A percentile compares a stretch with the other conserved stretches of the same genome.
phyloP scores from a whole-genome alignment of 2,888 invertebrate genomes.

The Epirrita christyi region DNA sequence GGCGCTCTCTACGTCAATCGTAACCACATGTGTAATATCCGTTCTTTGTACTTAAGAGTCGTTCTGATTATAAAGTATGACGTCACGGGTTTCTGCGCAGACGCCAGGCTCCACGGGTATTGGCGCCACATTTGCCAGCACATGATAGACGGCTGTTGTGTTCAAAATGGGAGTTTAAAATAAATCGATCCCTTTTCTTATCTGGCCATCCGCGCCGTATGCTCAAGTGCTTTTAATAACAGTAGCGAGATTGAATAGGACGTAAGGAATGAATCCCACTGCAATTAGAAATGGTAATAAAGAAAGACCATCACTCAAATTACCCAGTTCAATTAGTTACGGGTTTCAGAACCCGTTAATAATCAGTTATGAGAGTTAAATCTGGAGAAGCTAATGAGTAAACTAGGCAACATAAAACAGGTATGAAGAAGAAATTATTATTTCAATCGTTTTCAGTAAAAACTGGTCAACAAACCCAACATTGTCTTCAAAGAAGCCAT shows the following conservation, averaged over 20 bases:
- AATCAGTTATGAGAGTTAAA: not conserved
- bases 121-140: constrained; percentile 79
- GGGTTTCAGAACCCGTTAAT: too few species aligned
- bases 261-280: constrained; percentile 23
- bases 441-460: not conserved
- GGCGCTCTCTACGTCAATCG: constrained; percentile 21
- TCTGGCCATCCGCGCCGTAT: constrained; percentile 53
- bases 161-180: constrained; percentile 60
- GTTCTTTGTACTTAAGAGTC: constrained; percentile 47
- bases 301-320: constrained; percentile 16
- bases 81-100: constrained; percentile 65
- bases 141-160: constrained; percentile 66
- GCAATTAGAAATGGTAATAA: constrained; percentile 27
- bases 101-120: constrained; percentile 60
- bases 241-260: constrained; percentile 29
- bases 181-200: constrained; percentile 69
- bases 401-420: too few species aligned
- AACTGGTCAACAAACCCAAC: constrained; percentile 3
- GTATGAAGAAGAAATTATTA: not conserved
- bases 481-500: constrained; percentile 19
- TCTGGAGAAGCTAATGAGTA: too few species aligned
- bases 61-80: constrained; percentile 52
- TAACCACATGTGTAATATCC: constrained; percentile 36
- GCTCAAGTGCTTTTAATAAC: constrained; percentile 59
- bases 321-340: constrained; percentile 20